These are phyloP conservation scores for Lophius piscatorius DNA, from an alignment of 2,113 vertebrate genomes.

Conservation along the genomic window DNA sequence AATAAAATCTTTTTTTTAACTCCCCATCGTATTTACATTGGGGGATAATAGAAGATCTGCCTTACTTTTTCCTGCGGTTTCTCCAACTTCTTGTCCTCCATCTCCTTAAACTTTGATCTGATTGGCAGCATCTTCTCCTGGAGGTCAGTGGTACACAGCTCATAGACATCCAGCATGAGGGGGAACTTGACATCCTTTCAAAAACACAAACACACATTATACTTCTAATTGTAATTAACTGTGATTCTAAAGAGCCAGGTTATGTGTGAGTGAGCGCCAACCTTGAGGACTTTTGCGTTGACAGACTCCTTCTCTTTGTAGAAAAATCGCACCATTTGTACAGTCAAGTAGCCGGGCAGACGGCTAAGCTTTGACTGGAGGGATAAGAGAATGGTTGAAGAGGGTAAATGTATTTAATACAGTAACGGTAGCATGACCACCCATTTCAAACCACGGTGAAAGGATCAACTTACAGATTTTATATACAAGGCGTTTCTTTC, in stretches of 20 bases:
- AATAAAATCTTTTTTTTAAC: no score
- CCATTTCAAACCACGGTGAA: no score
- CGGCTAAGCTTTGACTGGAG: conserved; percentile 94
- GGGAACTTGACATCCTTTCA: conserved; percentile 97
- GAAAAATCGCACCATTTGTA: conserved; percentile 99
- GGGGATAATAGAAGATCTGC: no score
- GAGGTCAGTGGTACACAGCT: conserved; percentile 91
- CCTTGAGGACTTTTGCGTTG: conserved; percentile 99
- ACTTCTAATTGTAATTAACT: not conserved
- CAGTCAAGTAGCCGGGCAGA: conserved; percentile 93
- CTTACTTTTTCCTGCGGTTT: conserved; percentile 89
- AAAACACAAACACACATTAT: not conserved
- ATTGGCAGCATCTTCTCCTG: conserved; percentile 95
- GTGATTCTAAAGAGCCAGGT: not conserved
- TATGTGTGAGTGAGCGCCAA: conserved; percentile 42
- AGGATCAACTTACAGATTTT: conserved; percentile 89
- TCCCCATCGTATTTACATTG: no score
- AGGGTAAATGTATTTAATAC: not conserved
- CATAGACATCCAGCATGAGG: conserved; percentile 98
- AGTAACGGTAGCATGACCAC: not conserved
- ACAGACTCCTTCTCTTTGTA: conserved; percentile 99
- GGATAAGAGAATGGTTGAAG: not conserved
- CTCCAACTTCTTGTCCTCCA: conserved; percentile 94
- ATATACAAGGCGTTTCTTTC: conserved; percentile 97
- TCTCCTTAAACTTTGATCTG: conserved; percentile 94